Base-by-base conservation (phyloP, 2,113 vertebrate species). In the Alces alces region DNA sequence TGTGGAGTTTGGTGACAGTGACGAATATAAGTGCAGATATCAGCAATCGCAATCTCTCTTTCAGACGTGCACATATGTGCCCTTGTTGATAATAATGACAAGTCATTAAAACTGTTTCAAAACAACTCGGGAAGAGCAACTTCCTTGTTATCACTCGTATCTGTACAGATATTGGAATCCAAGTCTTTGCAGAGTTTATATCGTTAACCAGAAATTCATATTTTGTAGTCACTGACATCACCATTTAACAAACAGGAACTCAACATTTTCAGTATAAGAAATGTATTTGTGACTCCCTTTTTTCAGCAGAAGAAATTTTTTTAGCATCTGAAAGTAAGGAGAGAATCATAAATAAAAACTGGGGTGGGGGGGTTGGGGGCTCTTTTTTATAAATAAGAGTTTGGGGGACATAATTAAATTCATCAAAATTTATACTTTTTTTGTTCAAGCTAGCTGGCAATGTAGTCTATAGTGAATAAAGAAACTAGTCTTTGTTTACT, bases 221-320 rank as follows among this genome's bases (percentile, higher is more conserved):
- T 86, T 96, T 93, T 91, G 30, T 76, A 93, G 93, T 94, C 94
- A 95, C 86, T 90, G 93, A 93, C 97, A 97, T 96, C 86, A 97
- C 94, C 94, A 66, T 96, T 89, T 91, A 97, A 95, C 97, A 98
- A 97, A 97, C 39, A 79, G 52, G 79, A 97, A 79, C 73, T 95
- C 95, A 89, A 94, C 91, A 97, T 98, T 97, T 97, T 96, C 89
- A 93, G 95, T 95, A 95, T 95, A 89, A 98, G 86, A 97, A 98
- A 87, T 96, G 89, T 94, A 39, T 95, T 93, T 88, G n/a, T 95
- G 82, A 91, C 93, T 95, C 30, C 16, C 58, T 96, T 95, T 95
- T 97, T 54, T 76, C 55, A 54, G 47, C 33, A 85, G 79, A 85
- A 85, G 80, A 85, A 84, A 54, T 23, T 21, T 86, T 92, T 47